phyloP scores from a whole-genome alignment of 2,113 vertebrate species.

The Poeciliopsis occidentalis region DNA sequence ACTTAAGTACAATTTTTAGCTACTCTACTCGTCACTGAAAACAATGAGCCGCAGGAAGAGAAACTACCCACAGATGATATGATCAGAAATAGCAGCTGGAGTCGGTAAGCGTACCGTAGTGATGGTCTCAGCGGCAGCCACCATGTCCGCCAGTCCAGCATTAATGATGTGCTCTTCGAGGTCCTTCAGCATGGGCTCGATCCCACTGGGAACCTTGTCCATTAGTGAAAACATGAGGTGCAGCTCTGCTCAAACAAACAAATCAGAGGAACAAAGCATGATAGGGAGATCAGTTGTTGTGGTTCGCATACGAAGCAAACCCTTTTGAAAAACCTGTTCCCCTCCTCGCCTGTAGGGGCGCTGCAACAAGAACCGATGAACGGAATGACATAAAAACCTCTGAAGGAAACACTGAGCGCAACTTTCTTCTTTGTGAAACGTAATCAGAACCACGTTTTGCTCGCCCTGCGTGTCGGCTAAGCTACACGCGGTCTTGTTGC shows the following conservation, averaged over 20 bases:
- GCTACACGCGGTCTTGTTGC: no score
- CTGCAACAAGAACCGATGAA: no score
- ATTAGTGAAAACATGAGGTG: slow-evolving; percentile 97
- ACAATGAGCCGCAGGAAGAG: neutral
- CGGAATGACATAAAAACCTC: no score
- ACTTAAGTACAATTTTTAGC: no score
- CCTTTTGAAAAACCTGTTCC: no score
- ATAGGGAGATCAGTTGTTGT: neutral
- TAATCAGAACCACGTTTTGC: no score
- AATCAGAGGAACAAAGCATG: neutral
- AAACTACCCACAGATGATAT: neutral
- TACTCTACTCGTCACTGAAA: no score
- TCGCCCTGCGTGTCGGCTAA: no score
- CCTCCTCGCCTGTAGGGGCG: no score
- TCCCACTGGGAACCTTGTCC: slow-evolving; percentile 97
- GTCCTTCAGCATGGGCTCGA: slow-evolving; percentile 97
- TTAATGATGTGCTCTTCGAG: slow-evolving; percentile 95
- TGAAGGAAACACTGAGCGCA: no score
- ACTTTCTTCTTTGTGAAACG: no score
- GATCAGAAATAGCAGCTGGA: neutral
- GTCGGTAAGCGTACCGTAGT: slow-evolving; percentile 83
- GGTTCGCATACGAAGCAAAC: no score
- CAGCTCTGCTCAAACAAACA: slow-evolving; percentile 80
- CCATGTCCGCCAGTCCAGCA: slow-evolving; percentile 97
- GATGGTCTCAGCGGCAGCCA: slow-evolving; percentile 96